phyloP scores from a whole-genome alignment of 2,888 invertebrate species.

The Seira musarum region DNA sequence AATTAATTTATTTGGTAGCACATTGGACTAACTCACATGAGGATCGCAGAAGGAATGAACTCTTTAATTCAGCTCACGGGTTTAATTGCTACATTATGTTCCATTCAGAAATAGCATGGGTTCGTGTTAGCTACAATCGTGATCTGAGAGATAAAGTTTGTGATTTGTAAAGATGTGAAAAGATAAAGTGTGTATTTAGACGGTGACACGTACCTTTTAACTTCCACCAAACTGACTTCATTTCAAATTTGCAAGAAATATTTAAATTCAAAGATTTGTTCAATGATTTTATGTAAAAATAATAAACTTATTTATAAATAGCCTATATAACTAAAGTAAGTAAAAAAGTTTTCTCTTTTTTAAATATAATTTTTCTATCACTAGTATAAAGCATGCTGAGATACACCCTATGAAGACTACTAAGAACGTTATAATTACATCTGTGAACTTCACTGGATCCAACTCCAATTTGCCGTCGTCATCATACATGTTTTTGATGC shows the following conservation, averaged over 20 bases:
- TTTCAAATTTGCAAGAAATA: too few species aligned
- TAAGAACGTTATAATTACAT: constrained; percentile 55
- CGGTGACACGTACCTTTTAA: too few species aligned
- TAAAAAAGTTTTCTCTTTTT: constrained; percentile 7
- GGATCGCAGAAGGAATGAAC: constrained; percentile 90
- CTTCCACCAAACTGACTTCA: too few species aligned
- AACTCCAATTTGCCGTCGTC: background rate
- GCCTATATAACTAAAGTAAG: background rate
- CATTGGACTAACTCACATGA: constrained; percentile 92
- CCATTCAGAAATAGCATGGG: constrained; percentile 36
- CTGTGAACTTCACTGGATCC: constrained; percentile 47
- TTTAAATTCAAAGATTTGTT: too few species aligned
- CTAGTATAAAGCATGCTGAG: constrained; percentile 4
- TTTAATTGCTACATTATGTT: constrained; percentile 87
- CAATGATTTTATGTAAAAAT: too few species aligned
- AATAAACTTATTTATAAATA: too few species aligned
- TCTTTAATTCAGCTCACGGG: constrained; percentile 93
- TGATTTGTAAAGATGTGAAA: too few species aligned
- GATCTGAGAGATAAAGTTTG: too few species aligned
- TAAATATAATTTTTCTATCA: constrained; percentile 28
- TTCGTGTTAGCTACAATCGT: too few species aligned
- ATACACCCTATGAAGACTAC: constrained; percentile 46
- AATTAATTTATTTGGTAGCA: constrained; percentile 76
- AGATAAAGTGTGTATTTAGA: too few species aligned
- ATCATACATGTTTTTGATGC: constrained; percentile 24